Evolutionary conservation across 2,113 vertebrate genomes (phyloP).

Genomic region (Melanerpes aurifrons): DNA sequence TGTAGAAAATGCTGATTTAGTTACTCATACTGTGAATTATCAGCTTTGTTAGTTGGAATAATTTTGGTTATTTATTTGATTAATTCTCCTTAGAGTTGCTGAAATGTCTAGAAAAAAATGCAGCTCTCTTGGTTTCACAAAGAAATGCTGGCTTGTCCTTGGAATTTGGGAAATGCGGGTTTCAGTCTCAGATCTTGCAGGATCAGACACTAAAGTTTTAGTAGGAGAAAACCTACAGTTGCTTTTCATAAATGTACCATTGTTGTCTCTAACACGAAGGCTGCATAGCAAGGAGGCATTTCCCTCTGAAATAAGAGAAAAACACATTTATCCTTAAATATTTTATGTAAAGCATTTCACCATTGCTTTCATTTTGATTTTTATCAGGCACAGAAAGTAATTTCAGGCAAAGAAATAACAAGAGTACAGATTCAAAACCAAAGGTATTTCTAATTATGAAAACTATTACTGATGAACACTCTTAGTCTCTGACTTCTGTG

Average conservation of each 20-base stretch:
- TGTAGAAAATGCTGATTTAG: neutral
- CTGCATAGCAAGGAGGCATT: neutral
- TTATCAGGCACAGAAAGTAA: slow-evolving; percentile 53
- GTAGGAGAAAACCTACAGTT: neutral
- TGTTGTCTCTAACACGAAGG: neutral
- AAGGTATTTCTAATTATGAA: slow-evolving; percentile 49
- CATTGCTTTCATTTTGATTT: slow-evolving; percentile 42
- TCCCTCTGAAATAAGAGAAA: neutral
- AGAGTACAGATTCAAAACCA: neutral
- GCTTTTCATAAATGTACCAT: neutral
- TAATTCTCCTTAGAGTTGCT: neutral
- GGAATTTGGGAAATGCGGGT: neutral
- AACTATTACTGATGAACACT: neutral
- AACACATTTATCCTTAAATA: neutral
- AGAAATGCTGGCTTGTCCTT: neutral
- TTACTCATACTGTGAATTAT: neutral
- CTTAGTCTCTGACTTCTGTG: neutral
- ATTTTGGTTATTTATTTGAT: neutral
- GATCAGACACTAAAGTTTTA: neutral
- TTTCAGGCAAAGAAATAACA: slow-evolving; percentile 22
- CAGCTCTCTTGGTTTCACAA: neutral
- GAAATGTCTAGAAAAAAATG: neutral
- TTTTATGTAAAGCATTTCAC: slow-evolving; percentile 4
- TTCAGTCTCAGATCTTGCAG: neutral
- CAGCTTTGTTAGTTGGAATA: neutral